Base-by-base conservation (phyloP, 2,888 invertebrate species). In the Eulithis prunata region DNA sequence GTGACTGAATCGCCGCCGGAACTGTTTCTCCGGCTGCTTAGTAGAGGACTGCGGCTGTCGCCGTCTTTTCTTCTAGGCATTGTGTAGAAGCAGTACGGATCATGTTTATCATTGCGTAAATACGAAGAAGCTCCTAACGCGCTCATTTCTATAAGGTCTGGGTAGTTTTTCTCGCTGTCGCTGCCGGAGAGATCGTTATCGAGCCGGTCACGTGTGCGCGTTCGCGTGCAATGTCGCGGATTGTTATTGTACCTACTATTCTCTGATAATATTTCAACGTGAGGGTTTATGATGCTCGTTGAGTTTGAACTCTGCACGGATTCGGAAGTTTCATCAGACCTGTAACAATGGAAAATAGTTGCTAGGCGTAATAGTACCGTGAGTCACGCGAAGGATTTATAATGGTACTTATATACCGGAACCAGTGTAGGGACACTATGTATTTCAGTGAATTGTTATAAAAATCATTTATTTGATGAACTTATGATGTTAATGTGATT, bases 11-110 rank as follows among this genome's bases (percentile, higher is more conserved):
- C 95, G 0, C 95, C 95, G 28, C 95, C 95, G 69, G 96, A 96
- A 81, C 96, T 96, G 70, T 95, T 95, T 77, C 96, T 95, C 71
- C 96, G 94, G 82, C 96, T 96, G 76, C 95, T 95, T 12, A 97
- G 88, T 65, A 97, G 89, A 1, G 96, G 96, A 62, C 96, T 96
- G 76, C 96, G 96, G 77, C 96, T 96, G 75, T 96, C 96, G 32
- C 95, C 94, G 60, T 89, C 91, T 88, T 89, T 90, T 84, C 90
- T 89, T 47, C 92, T 82, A 0, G 96, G 96, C 73, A 96, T 91
- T n/a, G 96, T 96, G 80, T 95, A 96, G 79, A 96, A 95, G 76
- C 91, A 90, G 72, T 93, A 92, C 4, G 89, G 88, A 63, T 93
- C 90, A 51, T 88, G 87, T 81, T 89, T 90, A 74, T 91, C 91